These are phyloP conservation scores for Erethizon dorsatum DNA, from an alignment of 2,797 vertebrate genomes.

Conservation along the genomic window DNA sequence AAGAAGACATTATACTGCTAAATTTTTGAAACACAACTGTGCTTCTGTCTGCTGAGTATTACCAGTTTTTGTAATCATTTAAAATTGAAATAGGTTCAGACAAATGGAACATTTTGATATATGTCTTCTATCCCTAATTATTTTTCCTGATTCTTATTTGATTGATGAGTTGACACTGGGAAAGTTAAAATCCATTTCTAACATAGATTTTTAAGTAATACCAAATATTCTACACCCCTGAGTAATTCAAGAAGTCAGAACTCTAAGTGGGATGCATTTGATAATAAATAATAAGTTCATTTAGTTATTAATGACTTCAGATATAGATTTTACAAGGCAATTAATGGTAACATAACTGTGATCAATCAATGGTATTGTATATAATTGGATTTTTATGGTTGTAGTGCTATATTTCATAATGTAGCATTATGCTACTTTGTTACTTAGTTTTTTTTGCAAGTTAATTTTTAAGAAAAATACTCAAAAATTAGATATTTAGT, in stretches of 20 bases:
- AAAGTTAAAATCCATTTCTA: slow-evolving; percentile 79
- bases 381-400: slow-evolving; percentile 88
- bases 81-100: slow-evolving; percentile 29
- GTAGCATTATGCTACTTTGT: slow-evolving; percentile 84
- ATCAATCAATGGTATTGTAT: slow-evolving; percentile 81
- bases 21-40: neutral
- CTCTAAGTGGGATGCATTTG: slow-evolving; percentile 83
- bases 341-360: slow-evolving; percentile 83
- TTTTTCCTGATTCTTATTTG: slow-evolving; percentile 20
- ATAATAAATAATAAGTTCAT: slow-evolving; percentile 85
- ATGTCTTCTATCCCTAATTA: neutral
- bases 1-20: neutral
- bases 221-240: slow-evolving; percentile 74
- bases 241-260: slow-evolving; percentile 80
- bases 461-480: slow-evolving; percentile 79
- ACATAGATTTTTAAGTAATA: slow-evolving; percentile 73
- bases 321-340: slow-evolving; percentile 86
- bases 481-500: slow-evolving; percentile 34
- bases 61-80: neutral
- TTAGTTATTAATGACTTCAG: slow-evolving; percentile 88
- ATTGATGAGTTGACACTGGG: slow-evolving; percentile 64
- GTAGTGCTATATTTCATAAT: slow-evolving; percentile 86
- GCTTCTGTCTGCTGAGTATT: fast-evolving
- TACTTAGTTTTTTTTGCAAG: slow-evolving; percentile 73
- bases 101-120: neutral